Percentiles rank a stretch among this genome's conserved stretches.
These are phyloP conservation scores for Asobara japonica DNA, from an alignment of 1,140 invertebrate species.

Conservation along the genomic window DNA sequence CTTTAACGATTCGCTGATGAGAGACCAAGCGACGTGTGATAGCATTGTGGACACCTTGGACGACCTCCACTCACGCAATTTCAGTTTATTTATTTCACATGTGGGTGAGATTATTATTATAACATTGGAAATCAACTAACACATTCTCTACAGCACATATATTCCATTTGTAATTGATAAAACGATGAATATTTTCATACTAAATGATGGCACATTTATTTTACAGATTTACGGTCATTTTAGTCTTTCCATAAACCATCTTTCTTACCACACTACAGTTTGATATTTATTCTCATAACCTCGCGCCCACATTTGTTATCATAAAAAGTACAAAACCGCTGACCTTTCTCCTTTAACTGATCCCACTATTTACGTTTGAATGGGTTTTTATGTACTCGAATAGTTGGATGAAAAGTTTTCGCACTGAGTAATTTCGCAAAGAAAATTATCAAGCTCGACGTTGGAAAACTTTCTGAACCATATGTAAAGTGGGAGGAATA, in stretches of 20 bases:
- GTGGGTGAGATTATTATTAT: background rate
- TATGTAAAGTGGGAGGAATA: background rate
- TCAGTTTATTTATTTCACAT: background rate
- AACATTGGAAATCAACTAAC: background rate
- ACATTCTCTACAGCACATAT: background rate
- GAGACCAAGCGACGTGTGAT: background rate
- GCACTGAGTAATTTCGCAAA: background rate
- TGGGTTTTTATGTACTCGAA: background rate
- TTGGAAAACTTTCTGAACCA: background rate
- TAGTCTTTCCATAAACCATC: background rate
- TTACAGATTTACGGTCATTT: background rate
- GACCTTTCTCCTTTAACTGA: background rate
- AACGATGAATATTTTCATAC: background rate
- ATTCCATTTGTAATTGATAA: background rate
- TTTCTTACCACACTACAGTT: background rate
- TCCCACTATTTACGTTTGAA: background rate
- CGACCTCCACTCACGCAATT: constrained; percentile 1
- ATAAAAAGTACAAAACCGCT: constrained; percentile 5
- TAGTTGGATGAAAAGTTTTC: background rate
- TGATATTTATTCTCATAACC: constrained; percentile 3
- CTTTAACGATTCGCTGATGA: constrained; percentile 1
- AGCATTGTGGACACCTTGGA: background rate
- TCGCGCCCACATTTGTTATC: constrained; percentile 3
- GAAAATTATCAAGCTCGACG: background rate
- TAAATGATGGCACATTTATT: background rate